Evolutionary conservation across 1,140 invertebrate genomes (phyloP).

Genomic region (Drosophila sproati): DNA sequence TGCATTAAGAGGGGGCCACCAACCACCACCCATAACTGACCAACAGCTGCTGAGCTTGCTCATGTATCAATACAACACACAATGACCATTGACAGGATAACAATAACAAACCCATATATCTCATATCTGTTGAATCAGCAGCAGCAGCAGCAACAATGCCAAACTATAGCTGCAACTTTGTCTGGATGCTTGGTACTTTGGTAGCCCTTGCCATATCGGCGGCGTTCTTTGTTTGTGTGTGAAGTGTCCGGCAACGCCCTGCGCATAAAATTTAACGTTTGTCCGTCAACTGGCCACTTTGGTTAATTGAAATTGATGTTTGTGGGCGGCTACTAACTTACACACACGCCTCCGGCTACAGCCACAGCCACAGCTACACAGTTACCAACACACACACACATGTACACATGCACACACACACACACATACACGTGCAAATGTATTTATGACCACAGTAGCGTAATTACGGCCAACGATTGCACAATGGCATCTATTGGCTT

Average conservation of each 20-base stretch:
- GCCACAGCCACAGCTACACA: background rate
- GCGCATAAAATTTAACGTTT: constrained; percentile 81
- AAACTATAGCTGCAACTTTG: constrained; percentile 47
- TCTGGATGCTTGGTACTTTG: constrained; percentile 62
- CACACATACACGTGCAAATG: background rate
- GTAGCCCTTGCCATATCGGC: background rate
- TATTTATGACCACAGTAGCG: constrained; percentile 33
- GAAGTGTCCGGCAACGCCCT: constrained; percentile 66
- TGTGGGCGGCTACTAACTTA: constrained; percentile 60
- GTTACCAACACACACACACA: background rate
- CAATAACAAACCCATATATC: constrained; percentile 9
- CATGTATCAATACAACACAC: constrained; percentile 53
- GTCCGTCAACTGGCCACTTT: constrained; percentile 81
- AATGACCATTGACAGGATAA: constrained; percentile 60
- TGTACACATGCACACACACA: background rate
- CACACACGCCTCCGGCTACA: constrained; percentile 10
- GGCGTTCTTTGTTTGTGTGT: background rate
- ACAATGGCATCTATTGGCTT: constrained; percentile 9
- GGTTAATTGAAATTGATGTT: constrained; percentile 83
- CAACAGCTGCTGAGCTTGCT: background rate
- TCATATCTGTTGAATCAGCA: constrained; percentile 22
- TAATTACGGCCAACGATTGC: constrained; percentile 39
- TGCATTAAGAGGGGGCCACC: constrained; percentile 2
- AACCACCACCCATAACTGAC: background rate
- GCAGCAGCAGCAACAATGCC: background rate